Conservation (phyloP, 2,888 invertebrate species). For the Parascotia fuliginaria region DNA sequence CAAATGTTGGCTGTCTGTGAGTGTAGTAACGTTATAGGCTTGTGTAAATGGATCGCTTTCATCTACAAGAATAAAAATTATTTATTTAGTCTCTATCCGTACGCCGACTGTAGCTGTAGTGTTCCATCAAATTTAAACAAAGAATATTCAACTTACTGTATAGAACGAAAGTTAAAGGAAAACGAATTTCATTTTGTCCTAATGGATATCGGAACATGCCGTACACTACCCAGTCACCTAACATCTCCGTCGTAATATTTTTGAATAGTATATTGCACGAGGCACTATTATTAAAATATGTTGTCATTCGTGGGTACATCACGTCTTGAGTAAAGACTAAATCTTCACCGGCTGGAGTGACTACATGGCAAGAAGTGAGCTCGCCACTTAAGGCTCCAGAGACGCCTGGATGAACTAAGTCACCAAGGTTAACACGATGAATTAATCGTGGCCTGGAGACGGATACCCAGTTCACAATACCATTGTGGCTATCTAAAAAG, state of each 20-base stretch:
- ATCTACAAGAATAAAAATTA: conserved; percentile 4
- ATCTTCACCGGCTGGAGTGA: conserved; percentile 51
- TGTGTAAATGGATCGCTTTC: conserved; percentile 13
- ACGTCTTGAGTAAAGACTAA: conserved; percentile 30
- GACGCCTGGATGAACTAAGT: conserved; percentile 36
- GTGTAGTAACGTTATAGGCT: conserved; percentile 49
- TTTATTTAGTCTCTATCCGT: background rate
- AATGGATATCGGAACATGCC: conserved; percentile 30
- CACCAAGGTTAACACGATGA: conserved; percentile 45
- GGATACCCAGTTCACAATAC: background rate
- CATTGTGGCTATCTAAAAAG: conserved; percentile 1
- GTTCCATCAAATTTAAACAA: no score
- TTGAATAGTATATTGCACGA: conserved; percentile 47
- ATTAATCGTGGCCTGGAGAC: conserved; percentile 11
- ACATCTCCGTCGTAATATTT: conserved; percentile 31
- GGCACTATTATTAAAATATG: conserved; percentile 13
- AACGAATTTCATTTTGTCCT: conserved; percentile 28
- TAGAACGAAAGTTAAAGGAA: conserved; percentile 43
- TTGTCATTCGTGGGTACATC: conserved; percentile 39
- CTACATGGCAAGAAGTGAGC: conserved; percentile 47
- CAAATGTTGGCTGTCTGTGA: conserved; percentile 25
- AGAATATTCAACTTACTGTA: conserved; percentile 42
- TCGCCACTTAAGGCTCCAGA: conserved; percentile 20
- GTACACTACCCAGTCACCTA: conserved; percentile 51
- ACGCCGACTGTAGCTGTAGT: no score